Conservation (phyloP, 2,113 vertebrate species). For the Nettapus auritus region DNA sequence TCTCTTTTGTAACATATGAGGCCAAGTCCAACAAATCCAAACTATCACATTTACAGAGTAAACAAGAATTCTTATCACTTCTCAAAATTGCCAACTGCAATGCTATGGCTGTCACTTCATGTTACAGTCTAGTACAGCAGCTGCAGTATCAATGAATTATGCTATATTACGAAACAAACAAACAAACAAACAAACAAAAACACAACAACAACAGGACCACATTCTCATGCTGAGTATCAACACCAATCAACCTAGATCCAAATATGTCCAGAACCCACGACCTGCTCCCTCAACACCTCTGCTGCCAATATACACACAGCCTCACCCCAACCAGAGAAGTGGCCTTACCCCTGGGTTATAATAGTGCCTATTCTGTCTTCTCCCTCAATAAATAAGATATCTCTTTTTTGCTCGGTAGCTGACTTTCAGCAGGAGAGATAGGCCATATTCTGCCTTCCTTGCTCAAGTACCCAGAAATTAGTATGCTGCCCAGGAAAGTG, state of each 20-base stretch:
- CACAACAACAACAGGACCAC: background rate
- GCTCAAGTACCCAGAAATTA: background rate
- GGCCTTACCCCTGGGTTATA: background rate
- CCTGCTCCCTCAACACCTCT: background rate
- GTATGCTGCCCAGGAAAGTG: accelerated
- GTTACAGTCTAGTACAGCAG: constrained; percentile 13
- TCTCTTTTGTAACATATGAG: background rate
- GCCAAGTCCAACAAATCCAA: background rate
- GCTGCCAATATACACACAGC: background rate
- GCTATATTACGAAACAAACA: constrained; percentile 15
- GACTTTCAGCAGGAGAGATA: background rate
- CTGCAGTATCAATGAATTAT: constrained; percentile 40
- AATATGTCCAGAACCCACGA: background rate
- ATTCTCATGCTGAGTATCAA: background rate
- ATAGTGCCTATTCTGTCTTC: background rate
- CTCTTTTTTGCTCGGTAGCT: no score
- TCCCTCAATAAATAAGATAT: background rate
- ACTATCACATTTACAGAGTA: constrained; percentile 23
- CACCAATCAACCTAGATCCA: background rate
- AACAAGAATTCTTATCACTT: constrained; percentile 59
- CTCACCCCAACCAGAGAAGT: background rate
- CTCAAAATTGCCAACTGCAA: constrained; percentile 12
- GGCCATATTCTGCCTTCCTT: background rate
- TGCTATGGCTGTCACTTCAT: constrained; percentile 42
- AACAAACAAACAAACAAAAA: no score